Base-by-base conservation (phyloP, 2,888 invertebrate species). In the Eueremaeus valkanovi region DNA sequence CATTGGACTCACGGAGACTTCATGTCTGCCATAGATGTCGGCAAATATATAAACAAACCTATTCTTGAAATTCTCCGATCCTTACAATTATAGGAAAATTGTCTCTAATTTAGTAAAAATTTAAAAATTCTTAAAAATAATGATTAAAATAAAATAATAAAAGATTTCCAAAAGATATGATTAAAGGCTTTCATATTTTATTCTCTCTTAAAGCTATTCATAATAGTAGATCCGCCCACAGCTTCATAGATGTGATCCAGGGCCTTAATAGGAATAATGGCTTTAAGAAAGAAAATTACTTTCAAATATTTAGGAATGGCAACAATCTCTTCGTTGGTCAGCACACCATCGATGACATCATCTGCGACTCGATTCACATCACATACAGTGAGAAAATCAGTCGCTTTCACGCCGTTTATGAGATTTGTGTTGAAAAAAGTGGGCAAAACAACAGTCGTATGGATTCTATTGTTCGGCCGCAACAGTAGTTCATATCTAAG, bases 361-460 rank as follows among this genome's bases (percentile, higher is more conserved):
- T 92, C 90, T 1, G 92, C 93, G 11, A 93, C 95, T 81, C 92
- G 89, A 80, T 92, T 90, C 0, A 93, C 89, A 82, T 90, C 90
- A 82, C 94, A 85, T 73, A 89, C 90, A 6, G 92, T 89, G 84
- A 92, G 86, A 74, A 75, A 92, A 85, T 51, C 89, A 89, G 33
- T 92, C 89, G 81, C 90, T 87, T 33, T 93, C 16, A 63, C 92
- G 80, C 94, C 92, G 77, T 92, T 91, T 83, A 98, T 97, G 95
- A 98, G 95, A 81, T 96, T 96, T 0, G 97, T 97, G 83, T 94
- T 92, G 80, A 97, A 95, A 83, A 93, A 95, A 85, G 90, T 95
- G 0, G 97, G 97, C 83, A 95, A 96, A 79, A 97, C 89, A 49
- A 91, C 89, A 0, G 95, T 95, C 0, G 93, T 92, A 80, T 90